Evolutionary conservation across 2,113 vertebrate species (phyloP), one percentile per base, ranked within the genome.

Genomic region (Nerophis ophidion): DNA sequence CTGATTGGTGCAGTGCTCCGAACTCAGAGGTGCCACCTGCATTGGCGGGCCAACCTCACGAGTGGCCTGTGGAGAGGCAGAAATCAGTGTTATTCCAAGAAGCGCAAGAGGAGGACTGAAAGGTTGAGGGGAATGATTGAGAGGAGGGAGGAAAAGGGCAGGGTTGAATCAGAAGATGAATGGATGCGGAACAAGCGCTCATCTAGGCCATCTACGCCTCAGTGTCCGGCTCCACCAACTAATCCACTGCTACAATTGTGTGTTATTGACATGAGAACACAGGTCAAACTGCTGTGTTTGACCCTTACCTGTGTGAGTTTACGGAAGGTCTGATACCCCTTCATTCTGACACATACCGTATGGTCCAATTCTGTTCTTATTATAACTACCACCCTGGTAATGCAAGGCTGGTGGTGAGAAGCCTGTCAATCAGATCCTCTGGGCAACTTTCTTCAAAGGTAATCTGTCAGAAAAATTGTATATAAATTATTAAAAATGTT

Each of bases 51-150:
- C 13, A 53, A 65, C 46, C 57, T 66, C 44, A 66, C 62, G 65
- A 75, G 70, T 67, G 66, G 68, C 62, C 55, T 36, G 38, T 17
- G 45, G 61, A 70, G 69, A 74, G 52, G 60, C 6, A 51, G 54
- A 81, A 80, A 81, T 80, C 72, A 76, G 63, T 51, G 36, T 56
- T 52, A 67, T 69, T 82, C 74, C 63, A 64, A 63, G 63, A 70
- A 52, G 65, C 16, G 4, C 17, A 48, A 72, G 65, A 65, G 17
- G 33, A 64, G 17, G 66, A 57, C 60, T 45, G 36, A 63, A 62
- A 72, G 44, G 16, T 61, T 45, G 33, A 71, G 40, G 36, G 10
- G 5, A 40, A 40, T 40, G 44, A 70, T 62, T 15, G 26, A 63
- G 17, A 57, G 61, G 35, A 17, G 38, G 10, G 38, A 40, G 38